A percentile compares a stretch with the other conserved stretches of the same genome.
Evolutionary conservation across 2,888 invertebrate species (phyloP).

Genomic region (Protophormia terraenovae): DNA sequence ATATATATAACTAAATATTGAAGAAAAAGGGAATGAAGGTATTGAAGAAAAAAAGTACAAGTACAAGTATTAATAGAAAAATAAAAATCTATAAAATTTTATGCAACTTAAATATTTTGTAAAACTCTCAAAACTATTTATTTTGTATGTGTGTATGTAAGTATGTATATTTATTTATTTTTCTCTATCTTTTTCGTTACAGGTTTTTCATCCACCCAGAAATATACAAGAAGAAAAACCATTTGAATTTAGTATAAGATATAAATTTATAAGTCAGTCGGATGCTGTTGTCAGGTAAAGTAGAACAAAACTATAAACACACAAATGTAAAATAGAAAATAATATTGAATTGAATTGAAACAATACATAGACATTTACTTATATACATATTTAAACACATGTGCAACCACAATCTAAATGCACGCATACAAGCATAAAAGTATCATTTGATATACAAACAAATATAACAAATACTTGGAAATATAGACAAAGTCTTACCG

Average conservation of each 20-base stretch:
- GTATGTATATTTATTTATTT: slow-evolving; percentile 35
- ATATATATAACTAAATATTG: slow-evolving; percentile 37
- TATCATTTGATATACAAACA: slow-evolving; percentile 30
- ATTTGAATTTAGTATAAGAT: slow-evolving; percentile 90
- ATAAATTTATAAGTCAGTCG: slow-evolving; percentile 90
- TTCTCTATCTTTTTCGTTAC: slow-evolving; percentile 55
- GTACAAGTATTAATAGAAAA: not conserved
- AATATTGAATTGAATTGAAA: slow-evolving; percentile 53
- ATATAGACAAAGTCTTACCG: slow-evolving; percentile 37
- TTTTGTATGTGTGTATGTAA: not conserved
- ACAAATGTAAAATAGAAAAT: slow-evolving; percentile 21
- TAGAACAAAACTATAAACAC: slow-evolving; percentile 49
- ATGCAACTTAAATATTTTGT: slow-evolving; percentile 36
- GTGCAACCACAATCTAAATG: not conserved
- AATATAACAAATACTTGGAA: not conserved
- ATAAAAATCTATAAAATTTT: slow-evolving; percentile 39
- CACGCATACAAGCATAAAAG: not conserved
- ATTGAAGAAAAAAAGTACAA: not conserved
- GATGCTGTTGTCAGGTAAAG: slow-evolving; percentile 88
- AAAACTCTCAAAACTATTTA: not conserved
- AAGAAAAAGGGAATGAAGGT: not conserved
- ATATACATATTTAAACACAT: not conserved
- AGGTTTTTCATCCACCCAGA: slow-evolving; percentile 84
- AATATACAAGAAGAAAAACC: slow-evolving; percentile 87
- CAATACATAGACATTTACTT: slow-evolving; percentile 25